phyloP scores from a whole-genome alignment of 2,888 invertebrate species.

The Phortica okadai region DNA sequence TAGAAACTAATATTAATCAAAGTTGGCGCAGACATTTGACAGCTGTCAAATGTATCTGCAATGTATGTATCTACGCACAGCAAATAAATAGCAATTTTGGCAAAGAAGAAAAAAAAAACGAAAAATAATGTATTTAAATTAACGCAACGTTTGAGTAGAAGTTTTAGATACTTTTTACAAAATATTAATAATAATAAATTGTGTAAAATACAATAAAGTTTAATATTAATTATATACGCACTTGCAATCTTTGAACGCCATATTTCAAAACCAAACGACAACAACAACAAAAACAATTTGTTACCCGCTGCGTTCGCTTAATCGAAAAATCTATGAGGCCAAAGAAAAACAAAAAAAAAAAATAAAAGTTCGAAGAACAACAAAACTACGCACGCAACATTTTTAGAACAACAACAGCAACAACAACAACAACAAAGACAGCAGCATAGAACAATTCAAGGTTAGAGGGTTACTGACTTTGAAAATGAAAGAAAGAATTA shows the following conservation, averaged over 20 bases:
- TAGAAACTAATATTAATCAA: constrained; percentile 18
- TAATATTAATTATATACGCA: neutral
- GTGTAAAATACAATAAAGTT: neutral
- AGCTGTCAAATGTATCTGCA: constrained; percentile 18
- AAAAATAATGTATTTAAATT: too few species aligned
- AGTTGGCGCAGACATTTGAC: constrained; percentile 1
- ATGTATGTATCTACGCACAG: neutral
- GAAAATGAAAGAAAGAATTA: constrained; percentile 54
- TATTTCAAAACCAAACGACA: constrained; percentile 35
- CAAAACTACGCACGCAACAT: constrained; percentile 19
- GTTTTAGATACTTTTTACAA: too few species aligned
- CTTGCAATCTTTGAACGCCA: constrained; percentile 46
- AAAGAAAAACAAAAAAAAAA: constrained; percentile 39
- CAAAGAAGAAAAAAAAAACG: neutral
- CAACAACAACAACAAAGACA: constrained; percentile 41
- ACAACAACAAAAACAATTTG: constrained; percentile 29
- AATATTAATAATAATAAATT: too few species aligned
- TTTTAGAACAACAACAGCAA: constrained; percentile 38
- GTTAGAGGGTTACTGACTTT: constrained; percentile 75
- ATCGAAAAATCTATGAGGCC: constrained; percentile 40
- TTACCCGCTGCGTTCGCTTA: constrained; percentile 57
- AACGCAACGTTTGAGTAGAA: too few species aligned
- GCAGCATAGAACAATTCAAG: constrained; percentile 70
- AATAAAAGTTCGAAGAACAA: constrained; percentile 33
- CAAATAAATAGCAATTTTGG: neutral